phyloP scores from a whole-genome alignment of 2,113 vertebrate species.

The Canis aureus region DNA sequence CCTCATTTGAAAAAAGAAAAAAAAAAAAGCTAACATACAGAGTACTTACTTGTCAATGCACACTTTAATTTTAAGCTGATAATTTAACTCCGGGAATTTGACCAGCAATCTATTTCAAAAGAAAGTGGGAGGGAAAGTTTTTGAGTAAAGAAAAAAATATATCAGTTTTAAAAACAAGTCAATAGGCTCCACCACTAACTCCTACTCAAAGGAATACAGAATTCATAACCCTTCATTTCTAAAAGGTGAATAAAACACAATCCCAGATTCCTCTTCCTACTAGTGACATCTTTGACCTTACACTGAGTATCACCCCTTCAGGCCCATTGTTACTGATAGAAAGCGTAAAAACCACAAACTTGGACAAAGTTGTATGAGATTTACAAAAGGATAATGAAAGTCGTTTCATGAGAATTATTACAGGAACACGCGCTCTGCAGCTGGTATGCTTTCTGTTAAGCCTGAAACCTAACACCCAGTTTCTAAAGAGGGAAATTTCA shows the following conservation, averaged over 20 bases:
- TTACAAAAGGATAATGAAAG: conserved; percentile 33
- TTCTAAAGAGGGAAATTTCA: conserved; percentile 49
- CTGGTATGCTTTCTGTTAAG: conserved; percentile 6
- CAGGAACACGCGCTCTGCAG: not conserved
- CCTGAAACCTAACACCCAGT: conserved; percentile 27
- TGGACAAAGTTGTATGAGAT: not conserved
- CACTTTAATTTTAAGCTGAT: conserved; percentile 99
- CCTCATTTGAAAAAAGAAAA: conserved; percentile 14
- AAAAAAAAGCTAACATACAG: not conserved
- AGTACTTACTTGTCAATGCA: conserved; percentile 99
- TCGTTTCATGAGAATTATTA: not conserved
- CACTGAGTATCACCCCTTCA: not conserved
- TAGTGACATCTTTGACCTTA: not conserved
- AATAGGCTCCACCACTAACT: not conserved
- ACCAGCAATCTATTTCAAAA: conserved; percentile 93
- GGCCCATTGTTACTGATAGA: not conserved
- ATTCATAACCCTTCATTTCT: conserved; percentile 1
- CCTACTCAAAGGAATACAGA: not conserved
- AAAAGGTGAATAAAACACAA: not conserved
- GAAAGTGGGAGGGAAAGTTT: not conserved
- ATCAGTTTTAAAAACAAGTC: not conserved
- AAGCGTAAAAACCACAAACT: not conserved
- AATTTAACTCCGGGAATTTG: conserved; percentile 99
- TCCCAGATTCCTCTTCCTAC: not conserved
- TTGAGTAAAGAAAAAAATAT: conserved; percentile 1